Conservation (phyloP, 2,113 vertebrate genomes). For the Clinocottus analis region DNA sequence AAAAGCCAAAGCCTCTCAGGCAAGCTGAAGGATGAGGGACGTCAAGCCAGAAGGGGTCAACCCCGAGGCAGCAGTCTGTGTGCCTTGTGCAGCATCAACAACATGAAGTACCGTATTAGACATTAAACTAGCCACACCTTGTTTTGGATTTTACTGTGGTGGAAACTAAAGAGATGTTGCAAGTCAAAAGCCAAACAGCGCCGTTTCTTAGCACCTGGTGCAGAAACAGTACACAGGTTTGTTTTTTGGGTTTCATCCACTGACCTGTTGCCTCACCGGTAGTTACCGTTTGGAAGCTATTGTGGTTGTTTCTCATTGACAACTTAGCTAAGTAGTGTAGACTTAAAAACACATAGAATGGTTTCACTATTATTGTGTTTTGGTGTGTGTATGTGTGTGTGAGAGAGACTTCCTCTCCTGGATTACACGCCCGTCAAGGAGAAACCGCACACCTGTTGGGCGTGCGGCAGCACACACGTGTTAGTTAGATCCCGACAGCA, state of each 20-base stretch:
- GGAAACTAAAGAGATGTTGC: slow-evolving; percentile 26
- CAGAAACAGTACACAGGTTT: slow-evolving; percentile 15
- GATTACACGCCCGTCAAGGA: slow-evolving; percentile 29
- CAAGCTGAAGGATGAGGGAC: not conserved
- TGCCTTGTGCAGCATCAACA: slow-evolving; percentile 11
- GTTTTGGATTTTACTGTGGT: not conserved
- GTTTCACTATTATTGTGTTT: slow-evolving; percentile 23
- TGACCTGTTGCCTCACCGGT: not conserved
- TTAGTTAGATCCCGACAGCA: slow-evolving; percentile 47
- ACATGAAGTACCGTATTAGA: not conserved
- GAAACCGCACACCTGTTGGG: slow-evolving; percentile 64
- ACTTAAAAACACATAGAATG: slow-evolving; percentile 4
- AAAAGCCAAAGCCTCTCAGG: slow-evolving; percentile 51
- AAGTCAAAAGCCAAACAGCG: not conserved
- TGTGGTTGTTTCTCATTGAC: slow-evolving; percentile 18
- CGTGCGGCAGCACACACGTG: slow-evolving; percentile 44
- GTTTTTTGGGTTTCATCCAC: slow-evolving; percentile 4
- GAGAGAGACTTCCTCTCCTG: slow-evolving; percentile 10
- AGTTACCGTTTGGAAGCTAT: not conserved
- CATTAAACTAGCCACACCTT: not conserved
- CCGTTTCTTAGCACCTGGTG: not conserved
- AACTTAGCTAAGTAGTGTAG: not conserved
- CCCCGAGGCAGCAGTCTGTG: slow-evolving; percentile 2
- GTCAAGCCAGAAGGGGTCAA: slow-evolving; percentile 4
- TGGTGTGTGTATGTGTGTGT: not conserved